These are phyloP conservation scores for Drosophila elegans DNA, from an alignment of 1,140 invertebrate species.

Conservation along the genomic window DNA sequence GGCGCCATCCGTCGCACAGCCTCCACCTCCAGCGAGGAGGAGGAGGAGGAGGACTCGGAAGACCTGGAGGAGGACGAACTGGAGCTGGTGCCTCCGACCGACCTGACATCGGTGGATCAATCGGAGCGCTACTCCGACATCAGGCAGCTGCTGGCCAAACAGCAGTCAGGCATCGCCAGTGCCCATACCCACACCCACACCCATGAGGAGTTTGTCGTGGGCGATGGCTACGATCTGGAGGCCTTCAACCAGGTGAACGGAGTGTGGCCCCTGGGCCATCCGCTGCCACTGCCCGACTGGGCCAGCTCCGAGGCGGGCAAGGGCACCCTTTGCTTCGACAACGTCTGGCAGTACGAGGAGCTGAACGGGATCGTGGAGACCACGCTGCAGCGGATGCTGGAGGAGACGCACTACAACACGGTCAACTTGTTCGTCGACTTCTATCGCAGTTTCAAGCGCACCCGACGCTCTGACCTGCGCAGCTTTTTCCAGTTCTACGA, in stretches of 20 bases:
- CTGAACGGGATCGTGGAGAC: conserved; percentile 91
- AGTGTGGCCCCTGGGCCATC: conserved; percentile 87
- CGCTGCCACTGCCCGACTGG: conserved; percentile 90
- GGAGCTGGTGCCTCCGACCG: conserved; percentile 56
- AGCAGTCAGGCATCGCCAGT: conserved; percentile 28
- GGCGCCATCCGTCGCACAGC: conserved; percentile 55
- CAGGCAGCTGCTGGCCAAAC: conserved; percentile 68
- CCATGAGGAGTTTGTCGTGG: conserved; percentile 54
- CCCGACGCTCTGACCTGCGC: conserved; percentile 87
- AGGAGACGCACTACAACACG: conserved; percentile 93
- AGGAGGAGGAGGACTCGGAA: conserved; percentile 63
- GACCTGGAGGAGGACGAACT: conserved; percentile 59
- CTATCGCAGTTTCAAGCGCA: conserved; percentile 89
- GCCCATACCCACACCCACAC: neutral
- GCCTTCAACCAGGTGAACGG: conserved; percentile 85
- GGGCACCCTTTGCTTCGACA: conserved; percentile 85
- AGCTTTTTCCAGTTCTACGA: conserved; percentile 91
- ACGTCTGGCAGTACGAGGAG: conserved; percentile 91
- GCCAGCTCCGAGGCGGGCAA: conserved; percentile 78
- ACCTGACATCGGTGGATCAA: conserved; percentile 76
- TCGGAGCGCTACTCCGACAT: conserved; percentile 80
- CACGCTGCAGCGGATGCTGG: conserved; percentile 90
- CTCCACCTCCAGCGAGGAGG: conserved; percentile 73
- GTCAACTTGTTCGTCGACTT: conserved; percentile 93
- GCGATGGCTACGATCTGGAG: conserved; percentile 83